Evolutionary conservation across 2,797 vertebrate genomes (phyloP).

Genomic region (Amphiprion clarkii): DNA sequence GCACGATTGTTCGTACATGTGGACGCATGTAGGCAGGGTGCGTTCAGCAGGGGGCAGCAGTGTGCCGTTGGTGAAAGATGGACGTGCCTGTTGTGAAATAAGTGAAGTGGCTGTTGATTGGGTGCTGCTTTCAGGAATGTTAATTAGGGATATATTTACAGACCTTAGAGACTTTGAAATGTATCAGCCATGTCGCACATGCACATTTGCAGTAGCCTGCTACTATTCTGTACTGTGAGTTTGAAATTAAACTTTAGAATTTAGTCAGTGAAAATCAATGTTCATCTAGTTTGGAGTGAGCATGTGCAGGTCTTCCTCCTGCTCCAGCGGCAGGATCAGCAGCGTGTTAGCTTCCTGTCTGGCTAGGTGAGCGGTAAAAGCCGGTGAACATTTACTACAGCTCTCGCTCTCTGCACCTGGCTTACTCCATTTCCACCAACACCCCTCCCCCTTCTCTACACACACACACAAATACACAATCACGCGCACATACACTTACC

Average conservation of each 20-base stretch:
- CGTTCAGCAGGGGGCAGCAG: conserved; percentile 72
- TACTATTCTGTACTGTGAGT: neutral
- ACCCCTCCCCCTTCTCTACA: conserved; percentile 12
- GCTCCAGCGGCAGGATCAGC: conserved; percentile 52
- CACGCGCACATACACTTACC: conserved; percentile 45
- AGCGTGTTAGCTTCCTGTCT: conserved; percentile 76
- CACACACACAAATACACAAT: neutral
- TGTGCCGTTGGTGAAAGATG: conserved; percentile 26
- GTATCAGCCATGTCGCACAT: conserved; percentile 22
- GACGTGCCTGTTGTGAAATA: conserved; percentile 44
- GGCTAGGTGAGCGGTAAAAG: conserved; percentile 82
- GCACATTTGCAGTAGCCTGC: neutral
- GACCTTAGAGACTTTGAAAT: conserved; percentile 39
- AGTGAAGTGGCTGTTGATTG: conserved; percentile 48
- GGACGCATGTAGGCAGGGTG: conserved; percentile 1
- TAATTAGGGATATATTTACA: conserved; percentile 69
- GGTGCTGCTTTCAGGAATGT: conserved; percentile 51
- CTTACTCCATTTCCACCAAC: conserved; percentile 55
- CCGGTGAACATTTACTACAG: conserved; percentile 74
- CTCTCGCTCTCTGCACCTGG: conserved; percentile 74
- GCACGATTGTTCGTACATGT: neutral
- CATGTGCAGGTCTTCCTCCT: conserved; percentile 24
- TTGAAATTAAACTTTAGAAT: neutral
- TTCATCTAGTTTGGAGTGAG: neutral
- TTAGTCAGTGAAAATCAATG: neutral